phyloP scores from a whole-genome alignment of 2,888 invertebrate species.

The Theodoxus fluviatilis region DNA sequence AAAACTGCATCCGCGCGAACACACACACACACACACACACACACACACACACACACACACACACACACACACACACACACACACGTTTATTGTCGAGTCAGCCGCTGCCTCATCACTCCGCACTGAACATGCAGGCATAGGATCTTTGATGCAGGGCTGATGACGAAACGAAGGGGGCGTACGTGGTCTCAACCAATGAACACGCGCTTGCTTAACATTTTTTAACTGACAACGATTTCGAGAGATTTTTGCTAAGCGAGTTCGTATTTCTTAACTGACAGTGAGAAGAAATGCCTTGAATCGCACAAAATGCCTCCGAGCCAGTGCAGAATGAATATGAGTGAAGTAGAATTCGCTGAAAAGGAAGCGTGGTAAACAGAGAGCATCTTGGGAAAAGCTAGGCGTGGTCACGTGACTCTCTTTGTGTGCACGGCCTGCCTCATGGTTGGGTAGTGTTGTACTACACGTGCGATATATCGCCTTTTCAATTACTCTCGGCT shows the following conservation, averaged over 20 bases:
- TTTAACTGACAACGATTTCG: too few species aligned
- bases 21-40: background rate
- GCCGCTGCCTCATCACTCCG: background rate
- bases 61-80: constrained; percentile 11
- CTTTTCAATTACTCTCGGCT: too few species aligned
- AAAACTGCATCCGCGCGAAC: background rate
- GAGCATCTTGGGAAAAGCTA: constrained; percentile 53
- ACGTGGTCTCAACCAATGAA: too few species aligned
- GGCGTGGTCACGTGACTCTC: constrained; percentile 63
- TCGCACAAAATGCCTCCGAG: too few species aligned
- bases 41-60: constrained; percentile 16
- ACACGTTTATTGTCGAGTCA: background rate
- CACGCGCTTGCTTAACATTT: too few species aligned
- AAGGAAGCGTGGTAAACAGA: constrained; percentile 27
- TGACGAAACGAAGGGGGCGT: too few species aligned
- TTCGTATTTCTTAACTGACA: too few species aligned
- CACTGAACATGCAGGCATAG: background rate
- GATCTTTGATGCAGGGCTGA: too few species aligned
- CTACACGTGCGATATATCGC: constrained; percentile 37
- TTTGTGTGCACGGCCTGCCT: constrained; percentile 62
- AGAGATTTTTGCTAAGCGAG: too few species aligned
- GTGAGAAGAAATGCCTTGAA: too few species aligned
- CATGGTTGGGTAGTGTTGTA: constrained; percentile 52
- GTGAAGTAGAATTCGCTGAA: background rate
- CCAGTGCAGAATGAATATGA: too few species aligned